Evolutionary conservation across 2,888 invertebrate species (phyloP).

Genomic region (Caenorhabditis becei): DNA sequence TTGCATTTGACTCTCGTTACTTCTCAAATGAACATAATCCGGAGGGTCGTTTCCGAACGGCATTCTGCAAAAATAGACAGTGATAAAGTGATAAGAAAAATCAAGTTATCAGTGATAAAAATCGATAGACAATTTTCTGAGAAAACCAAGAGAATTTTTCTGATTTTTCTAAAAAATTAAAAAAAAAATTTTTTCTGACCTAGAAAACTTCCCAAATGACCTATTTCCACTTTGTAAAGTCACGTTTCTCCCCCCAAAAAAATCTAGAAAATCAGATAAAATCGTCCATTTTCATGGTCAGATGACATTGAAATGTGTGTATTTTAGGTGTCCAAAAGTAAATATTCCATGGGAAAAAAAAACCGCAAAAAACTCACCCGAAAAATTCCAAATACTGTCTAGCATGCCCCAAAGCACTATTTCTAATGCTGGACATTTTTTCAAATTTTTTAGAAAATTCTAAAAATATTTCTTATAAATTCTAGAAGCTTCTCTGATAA

Average conservation of each 20-base stretch:
- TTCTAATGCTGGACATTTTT: not conserved
- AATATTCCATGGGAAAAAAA: constrained; percentile 1
- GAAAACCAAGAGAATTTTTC: not conserved
- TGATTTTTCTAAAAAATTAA: not conserved
- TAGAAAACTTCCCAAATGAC: not conserved
- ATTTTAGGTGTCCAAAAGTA: not conserved
- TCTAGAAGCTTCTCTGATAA: not conserved
- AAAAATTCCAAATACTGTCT: constrained; percentile 36
- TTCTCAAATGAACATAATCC: constrained; percentile 70
- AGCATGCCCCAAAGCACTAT: constrained; percentile 10
- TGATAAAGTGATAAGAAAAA: too few species aligned
- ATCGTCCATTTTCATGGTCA: not conserved
- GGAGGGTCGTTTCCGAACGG: constrained; percentile 69
- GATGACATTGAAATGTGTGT: constrained; percentile 21
- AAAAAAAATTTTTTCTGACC: not conserved
- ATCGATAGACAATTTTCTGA: too few species aligned
- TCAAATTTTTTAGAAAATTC: not conserved
- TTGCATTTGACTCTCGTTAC: constrained; percentile 76
- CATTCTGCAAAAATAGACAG: constrained; percentile 46
- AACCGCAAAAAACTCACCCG: constrained; percentile 7
- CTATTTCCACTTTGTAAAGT: not conserved
- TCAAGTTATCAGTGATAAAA: too few species aligned
- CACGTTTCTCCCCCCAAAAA: too few species aligned
- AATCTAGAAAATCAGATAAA: not conserved
- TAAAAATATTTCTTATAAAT: not conserved